A percentile compares a stretch with the other conserved stretches of the same genome.
These are phyloP conservation scores for Rousettus leschenaultii DNA, from an alignment of 2,113 vertebrate species.

Conservation along the genomic window DNA sequence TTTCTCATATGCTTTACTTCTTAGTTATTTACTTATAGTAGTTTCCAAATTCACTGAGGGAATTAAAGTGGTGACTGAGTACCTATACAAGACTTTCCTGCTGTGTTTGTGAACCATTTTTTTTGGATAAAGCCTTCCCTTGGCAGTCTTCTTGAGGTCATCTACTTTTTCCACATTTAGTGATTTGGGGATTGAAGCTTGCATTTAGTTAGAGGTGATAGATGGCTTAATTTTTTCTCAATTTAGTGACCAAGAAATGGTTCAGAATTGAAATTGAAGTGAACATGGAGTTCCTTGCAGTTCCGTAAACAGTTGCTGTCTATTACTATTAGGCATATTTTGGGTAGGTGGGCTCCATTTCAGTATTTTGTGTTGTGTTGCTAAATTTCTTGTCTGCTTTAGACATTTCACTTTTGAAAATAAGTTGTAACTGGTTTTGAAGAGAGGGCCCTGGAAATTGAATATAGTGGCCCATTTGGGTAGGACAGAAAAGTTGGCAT, in stretches of 20 bases:
- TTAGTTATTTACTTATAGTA: constrained; percentile 35
- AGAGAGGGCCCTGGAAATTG: background rate
- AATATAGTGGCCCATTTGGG: background rate
- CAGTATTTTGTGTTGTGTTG: background rate
- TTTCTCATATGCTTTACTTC: constrained; percentile 41
- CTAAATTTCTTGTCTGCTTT: constrained; percentile 45
- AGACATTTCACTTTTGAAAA: constrained; percentile 38
- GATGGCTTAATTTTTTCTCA: background rate
- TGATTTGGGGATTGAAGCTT: constrained; percentile 42
- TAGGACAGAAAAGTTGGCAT: constrained; percentile 19
- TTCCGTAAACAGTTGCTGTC: constrained; percentile 9
- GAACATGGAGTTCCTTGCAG: constrained; percentile 57
- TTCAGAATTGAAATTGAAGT: constrained; percentile 65
- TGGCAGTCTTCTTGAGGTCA: constrained; percentile 10
- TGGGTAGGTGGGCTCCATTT: constrained; percentile 43
- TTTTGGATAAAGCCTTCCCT: constrained; percentile 51
- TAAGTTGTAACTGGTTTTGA: background rate
- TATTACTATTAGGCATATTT: constrained; percentile 8
- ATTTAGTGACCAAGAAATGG: constrained; percentile 49
- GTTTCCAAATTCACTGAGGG: constrained; percentile 44
- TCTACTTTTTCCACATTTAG: background rate
- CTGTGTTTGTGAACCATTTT: constrained; percentile 6
- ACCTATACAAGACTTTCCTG: background rate
- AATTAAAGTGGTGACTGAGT: background rate
- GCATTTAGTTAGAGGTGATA: constrained; percentile 73